These are phyloP conservation scores for Drosophila subsilvestris DNA, from an alignment of 2,888 invertebrate species.

Conservation along the genomic window DNA sequence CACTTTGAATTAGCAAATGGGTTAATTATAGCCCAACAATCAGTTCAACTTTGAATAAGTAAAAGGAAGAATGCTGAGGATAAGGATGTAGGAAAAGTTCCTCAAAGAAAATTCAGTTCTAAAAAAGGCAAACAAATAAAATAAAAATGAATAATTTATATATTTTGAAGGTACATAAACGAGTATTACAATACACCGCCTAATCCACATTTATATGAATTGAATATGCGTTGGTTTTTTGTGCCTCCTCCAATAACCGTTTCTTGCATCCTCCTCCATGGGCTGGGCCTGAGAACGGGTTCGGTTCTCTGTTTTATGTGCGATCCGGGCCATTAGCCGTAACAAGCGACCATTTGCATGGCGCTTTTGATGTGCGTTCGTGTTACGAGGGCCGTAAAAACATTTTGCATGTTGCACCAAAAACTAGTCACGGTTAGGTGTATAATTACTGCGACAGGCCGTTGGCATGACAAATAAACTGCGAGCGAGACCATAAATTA, in stretches of 20 bases:
- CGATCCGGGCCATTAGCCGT: constrained; percentile 48
- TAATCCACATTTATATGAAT: constrained; percentile 3
- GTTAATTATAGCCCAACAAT: not conserved
- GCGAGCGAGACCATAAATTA: constrained; percentile 71
- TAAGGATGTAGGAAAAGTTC: not conserved
- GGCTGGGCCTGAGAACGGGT: constrained; percentile 28
- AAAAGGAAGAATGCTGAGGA: not conserved
- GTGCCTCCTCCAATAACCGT: constrained; percentile 17
- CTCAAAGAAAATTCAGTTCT: no score
- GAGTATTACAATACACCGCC: not conserved
- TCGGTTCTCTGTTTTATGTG: constrained; percentile 18
- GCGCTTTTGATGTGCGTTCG: constrained; percentile 45
- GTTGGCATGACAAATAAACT: constrained; percentile 71
- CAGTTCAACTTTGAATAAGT: not conserved
- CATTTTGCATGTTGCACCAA: constrained; percentile 55
- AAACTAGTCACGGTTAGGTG: constrained; percentile 70
- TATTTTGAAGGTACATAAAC: not conserved
- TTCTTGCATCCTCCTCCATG: constrained; percentile 27
- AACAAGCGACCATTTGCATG: constrained; percentile 52
- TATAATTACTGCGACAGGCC: constrained; percentile 57
- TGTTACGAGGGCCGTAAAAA: constrained; percentile 37
- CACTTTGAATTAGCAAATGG: not conserved
- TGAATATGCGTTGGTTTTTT: not conserved
- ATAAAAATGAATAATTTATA: not conserved
- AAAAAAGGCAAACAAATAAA: no score